A percentile compares a stretch with the other conserved stretches of the same genome.
phyloP scores from a whole-genome alignment of 1,140 invertebrate genomes.

The Macrosteles quadrilineatus region DNA sequence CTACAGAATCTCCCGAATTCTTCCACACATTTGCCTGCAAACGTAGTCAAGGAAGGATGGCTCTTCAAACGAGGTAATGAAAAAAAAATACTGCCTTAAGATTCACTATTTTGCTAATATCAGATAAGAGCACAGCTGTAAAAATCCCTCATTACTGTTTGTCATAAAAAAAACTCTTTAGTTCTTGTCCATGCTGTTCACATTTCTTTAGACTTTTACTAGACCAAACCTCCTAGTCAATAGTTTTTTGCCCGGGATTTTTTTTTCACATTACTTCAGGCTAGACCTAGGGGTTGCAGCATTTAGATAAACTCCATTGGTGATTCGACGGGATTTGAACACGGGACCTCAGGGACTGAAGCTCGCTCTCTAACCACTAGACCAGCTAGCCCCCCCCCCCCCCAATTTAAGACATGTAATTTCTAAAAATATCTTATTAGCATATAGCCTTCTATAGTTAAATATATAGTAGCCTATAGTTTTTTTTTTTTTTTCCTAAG shows the following conservation, averaged over 20 bases:
- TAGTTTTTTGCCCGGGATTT: background rate
- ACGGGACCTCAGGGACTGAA: background rate
- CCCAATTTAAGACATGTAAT: no score
- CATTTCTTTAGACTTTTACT: background rate
- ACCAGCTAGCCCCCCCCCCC: no score
- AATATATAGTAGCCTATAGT: no score
- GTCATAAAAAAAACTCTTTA: background rate
- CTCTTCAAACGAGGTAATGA: constrained; percentile 69
- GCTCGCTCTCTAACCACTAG: background rate
- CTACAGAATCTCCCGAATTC: background rate
- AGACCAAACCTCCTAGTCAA: no score
- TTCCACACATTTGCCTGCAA: constrained; percentile 29
- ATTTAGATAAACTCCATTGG: no score
- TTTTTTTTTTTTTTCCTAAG: no score
- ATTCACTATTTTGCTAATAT: background rate
- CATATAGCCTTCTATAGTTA: no score
- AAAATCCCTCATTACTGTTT: background rate
- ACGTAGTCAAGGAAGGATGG: constrained; percentile 80
- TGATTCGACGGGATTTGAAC: no score
- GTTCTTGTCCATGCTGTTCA: background rate
- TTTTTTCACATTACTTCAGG: no score
- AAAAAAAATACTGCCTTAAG: background rate
- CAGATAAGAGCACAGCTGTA: background rate
- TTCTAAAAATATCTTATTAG: no score
- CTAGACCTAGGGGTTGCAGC: no score